These are phyloP conservation scores for Papilio protenor DNA, from an alignment of 2,888 invertebrate genomes.

Conservation along the genomic window DNA sequence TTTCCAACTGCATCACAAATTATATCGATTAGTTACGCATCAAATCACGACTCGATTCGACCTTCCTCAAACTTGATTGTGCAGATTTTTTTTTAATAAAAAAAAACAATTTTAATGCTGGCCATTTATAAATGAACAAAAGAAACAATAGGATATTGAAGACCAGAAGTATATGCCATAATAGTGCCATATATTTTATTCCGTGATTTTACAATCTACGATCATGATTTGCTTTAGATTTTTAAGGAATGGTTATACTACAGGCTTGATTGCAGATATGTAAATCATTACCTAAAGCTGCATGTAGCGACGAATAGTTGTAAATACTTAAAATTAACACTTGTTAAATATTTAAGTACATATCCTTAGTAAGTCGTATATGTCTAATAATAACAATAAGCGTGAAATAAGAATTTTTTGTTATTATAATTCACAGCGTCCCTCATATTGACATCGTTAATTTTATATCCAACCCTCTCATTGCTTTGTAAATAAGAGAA, in stretches of 20 bases:
- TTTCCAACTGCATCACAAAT: constrained; percentile 37
- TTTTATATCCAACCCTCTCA: no score
- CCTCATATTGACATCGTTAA: no score
- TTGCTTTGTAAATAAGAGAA: no score
- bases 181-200: not conserved
- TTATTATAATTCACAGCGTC: no score
- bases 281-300: no score
- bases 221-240: not conserved
- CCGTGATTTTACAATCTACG: not conserved
- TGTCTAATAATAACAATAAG: no score
- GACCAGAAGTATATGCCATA: constrained; percentile 18
- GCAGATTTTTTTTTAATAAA: constrained; percentile 16
- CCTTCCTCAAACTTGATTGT: constrained; percentile 46
- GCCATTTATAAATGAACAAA: constrained; percentile 8
- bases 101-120: constrained; percentile 3
- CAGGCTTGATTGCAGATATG: no score
- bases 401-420: no score
- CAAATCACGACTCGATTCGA: constrained; percentile 47
- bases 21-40: constrained; percentile 50
- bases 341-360: no score
- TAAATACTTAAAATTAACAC: no score
- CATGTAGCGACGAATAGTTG: no score
- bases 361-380: no score
- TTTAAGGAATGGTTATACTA: not conserved
- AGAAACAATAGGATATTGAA: constrained; percentile 19